Evolutionary conservation across 1,140 invertebrate species (phyloP).

Genomic region (Asbolus verrucosus): DNA sequence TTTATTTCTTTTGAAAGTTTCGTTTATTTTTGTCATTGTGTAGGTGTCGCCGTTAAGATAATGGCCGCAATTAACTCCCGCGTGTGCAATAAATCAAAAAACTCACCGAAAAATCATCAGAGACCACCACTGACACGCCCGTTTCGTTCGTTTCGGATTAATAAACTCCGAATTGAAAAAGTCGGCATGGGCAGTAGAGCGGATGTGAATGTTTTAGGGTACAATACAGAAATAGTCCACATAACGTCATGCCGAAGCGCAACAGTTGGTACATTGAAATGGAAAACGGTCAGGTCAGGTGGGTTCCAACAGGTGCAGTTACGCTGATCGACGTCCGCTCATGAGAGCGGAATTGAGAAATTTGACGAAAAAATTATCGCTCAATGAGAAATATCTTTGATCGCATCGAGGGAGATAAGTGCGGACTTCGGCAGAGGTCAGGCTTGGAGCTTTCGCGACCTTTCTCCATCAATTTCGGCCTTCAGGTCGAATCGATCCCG

Average conservation of each 20-base stretch:
- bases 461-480: too few relatives aligned
- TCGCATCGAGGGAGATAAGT: too few relatives aligned
- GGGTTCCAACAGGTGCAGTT: conserved; percentile 4
- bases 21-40: not conserved
- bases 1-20: not conserved
- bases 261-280: conserved; percentile 23
- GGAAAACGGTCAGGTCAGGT: conserved; percentile 29
- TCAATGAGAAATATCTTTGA: too few relatives aligned
- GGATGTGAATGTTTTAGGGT: conserved; percentile 25
- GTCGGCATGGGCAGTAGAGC: conserved; percentile 9
- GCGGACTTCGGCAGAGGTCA: too few relatives aligned
- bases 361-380: too few relatives aligned
- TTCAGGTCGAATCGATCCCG: too few relatives aligned
- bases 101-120: conserved; percentile 19
- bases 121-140: not conserved
- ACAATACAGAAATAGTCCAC: conserved; percentile 27
- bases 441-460: too few relatives aligned
- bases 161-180: conserved; percentile 18
- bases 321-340: not conserved
- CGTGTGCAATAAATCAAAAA: not conserved
- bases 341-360: too few relatives aligned
- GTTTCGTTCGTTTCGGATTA: not conserved
- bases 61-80: not conserved
- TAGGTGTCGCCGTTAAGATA: too few relatives aligned
- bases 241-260: conserved; percentile 19